Base-by-base conservation (phyloP, 2,888 invertebrate species). In the Cenopis cana region DNA sequence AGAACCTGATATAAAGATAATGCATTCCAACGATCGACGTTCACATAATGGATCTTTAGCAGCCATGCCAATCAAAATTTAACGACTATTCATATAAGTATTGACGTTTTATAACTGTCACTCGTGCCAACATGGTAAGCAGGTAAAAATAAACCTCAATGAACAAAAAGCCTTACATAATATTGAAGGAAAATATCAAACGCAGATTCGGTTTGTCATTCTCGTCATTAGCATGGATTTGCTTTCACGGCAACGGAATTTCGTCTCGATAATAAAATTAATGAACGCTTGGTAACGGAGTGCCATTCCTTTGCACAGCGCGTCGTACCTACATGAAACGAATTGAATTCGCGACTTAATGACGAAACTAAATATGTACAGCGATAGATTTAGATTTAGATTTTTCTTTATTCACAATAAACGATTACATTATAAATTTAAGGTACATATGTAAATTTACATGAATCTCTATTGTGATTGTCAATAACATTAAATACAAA, bases 201-300 rank as follows among this genome's bases (percentile, higher is more conserved):
- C 46, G 65, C 29, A 38, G 62, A 70, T 65, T 70, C 52, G 17
- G 69, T 70, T 70, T 60, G 70, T 70, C 65, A 70, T 60, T 65
- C 65, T 65, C 54, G 54, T 70, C 65, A 70, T 66, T 70, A 70
- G 70, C 70, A 60, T 66, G 70, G 60, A 36, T 70, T 46, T 70
- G 59, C 65, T 70, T 70, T 70, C 59, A 60, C 65, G 17, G 33
- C 54, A 59, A 65, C 56, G 72, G 74, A 68, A 73, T 75, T 73
- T 66, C 62, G 67, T 62, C 60, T 70, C 69, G 66, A 71, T 66
- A 69, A 73, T 74, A 76, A 76, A 76, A 74, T 72, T 73, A 72
- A 74, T 74, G 68, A 68, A 66, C 66, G 71, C 50, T 52, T 55
- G 59, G 55, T 29, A 66, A 61, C 54, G 20, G 65, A 69, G 59